phyloP scores from a whole-genome alignment of 2,797 vertebrate genomes.

The Malacoctenus gilli region DNA sequence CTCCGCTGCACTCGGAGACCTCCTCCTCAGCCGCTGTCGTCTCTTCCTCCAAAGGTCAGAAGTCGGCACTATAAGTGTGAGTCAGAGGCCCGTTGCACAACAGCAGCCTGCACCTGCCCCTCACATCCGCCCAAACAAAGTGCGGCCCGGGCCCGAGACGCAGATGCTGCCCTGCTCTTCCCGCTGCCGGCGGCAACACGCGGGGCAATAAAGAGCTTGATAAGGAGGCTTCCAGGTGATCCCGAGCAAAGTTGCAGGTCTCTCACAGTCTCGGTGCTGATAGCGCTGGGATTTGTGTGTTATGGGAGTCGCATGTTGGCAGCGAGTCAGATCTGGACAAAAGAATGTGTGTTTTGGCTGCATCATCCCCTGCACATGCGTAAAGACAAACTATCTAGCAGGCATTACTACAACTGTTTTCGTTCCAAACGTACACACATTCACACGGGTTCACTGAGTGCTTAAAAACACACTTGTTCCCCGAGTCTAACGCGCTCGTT shows the following conservation, averaged over 20 bases:
- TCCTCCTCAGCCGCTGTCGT: conserved; percentile 61
- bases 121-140: conserved; percentile 48
- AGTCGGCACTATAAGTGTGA: conserved; percentile 69
- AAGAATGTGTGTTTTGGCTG: conserved; percentile 84
- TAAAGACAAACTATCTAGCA: conserved; percentile 74
- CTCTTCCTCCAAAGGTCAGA: conserved; percentile 75
- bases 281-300: conserved; percentile 66
- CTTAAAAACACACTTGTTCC: conserved; percentile 25
- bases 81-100: conserved; percentile 69
- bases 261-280: conserved; percentile 61
- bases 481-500: conserved; percentile 1
- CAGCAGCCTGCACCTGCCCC: conserved; percentile 71
- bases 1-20: conserved; percentile 52
- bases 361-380: conserved; percentile 46
- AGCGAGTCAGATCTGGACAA: conserved; percentile 78
- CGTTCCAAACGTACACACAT: conserved; percentile 27
- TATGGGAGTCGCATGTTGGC: conserved; percentile 73
- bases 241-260: conserved; percentile 53
- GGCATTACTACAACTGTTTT: conserved; percentile 49
- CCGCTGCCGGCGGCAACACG: conserved; percentile 56
- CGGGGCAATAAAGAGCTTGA: conserved; percentile 67
- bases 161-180: conserved; percentile 47
- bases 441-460: not conserved
- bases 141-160: conserved; percentile 21
- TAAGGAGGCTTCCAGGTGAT: conserved; percentile 66